Conservation (phyloP, 2,888 invertebrate genomes). For the Melipona beecheii region DNA sequence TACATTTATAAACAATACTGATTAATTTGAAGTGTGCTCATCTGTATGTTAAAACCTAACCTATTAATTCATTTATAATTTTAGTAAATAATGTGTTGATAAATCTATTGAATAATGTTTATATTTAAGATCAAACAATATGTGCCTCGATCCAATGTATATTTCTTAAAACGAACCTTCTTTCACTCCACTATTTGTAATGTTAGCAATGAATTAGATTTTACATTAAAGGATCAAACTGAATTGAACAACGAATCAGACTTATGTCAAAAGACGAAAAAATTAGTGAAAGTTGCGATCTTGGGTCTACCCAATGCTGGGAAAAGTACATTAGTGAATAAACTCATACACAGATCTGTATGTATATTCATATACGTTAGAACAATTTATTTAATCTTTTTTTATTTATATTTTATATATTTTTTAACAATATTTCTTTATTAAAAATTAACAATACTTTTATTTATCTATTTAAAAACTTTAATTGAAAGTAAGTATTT, state of each 20-base stretch:
- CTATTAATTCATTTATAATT: not conserved
- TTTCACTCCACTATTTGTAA: slow-evolving; percentile 5
- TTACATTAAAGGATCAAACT: not conserved
- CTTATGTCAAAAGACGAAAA: slow-evolving; percentile 28
- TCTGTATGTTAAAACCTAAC: not conserved
- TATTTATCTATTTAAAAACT: not conserved
- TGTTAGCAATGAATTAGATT: not conserved
- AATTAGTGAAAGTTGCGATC: slow-evolving; percentile 86
- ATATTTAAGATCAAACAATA: slow-evolving; percentile 10
- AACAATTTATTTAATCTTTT: not conserved
- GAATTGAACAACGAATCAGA: not conserved
- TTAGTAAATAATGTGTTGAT: not conserved
- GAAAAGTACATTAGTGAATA: slow-evolving; percentile 97
- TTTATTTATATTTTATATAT: no score
- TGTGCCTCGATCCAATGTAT: not conserved
- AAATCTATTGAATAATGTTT: slow-evolving; percentile 17
- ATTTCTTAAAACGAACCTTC: slow-evolving; percentile 14
- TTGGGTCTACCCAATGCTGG: slow-evolving; percentile 98
- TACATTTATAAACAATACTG: not conserved
- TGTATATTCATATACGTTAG: slow-evolving; percentile 64
- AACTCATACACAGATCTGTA: slow-evolving; percentile 92
- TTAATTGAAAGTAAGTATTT: not conserved
- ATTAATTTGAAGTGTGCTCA: not conserved
- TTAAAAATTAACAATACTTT: not conserved
- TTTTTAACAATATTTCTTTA: no score